phyloP scores from a whole-genome alignment of 2,113 vertebrate genomes.

The Rhea americana region DNA sequence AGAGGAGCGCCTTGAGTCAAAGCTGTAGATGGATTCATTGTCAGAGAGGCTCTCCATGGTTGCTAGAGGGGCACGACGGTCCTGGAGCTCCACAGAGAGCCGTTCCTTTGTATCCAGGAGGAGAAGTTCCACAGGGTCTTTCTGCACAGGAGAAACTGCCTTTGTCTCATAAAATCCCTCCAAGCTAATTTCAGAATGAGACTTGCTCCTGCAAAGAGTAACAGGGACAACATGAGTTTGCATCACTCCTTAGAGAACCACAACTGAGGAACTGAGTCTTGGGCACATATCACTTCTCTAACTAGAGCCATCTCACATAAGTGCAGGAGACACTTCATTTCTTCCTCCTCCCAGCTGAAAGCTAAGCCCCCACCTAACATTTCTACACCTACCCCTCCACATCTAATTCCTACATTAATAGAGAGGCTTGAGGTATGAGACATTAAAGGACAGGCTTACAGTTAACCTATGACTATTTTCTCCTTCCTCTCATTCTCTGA shows the following conservation, averaged over 20 bases:
- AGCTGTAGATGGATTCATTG: slow-evolving; percentile 94
- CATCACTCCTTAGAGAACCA: not conserved
- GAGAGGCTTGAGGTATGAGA: not conserved
- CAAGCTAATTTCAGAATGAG: slow-evolving; percentile 94
- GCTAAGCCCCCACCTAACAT: no score
- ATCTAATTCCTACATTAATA: no score
- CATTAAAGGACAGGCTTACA: not conserved
- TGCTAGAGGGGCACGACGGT: slow-evolving; percentile 92
- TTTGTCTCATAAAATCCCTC: slow-evolving; percentile 95
- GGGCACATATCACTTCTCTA: not conserved
- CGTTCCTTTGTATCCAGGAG: slow-evolving; percentile 92
- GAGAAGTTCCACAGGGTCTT: slow-evolving; percentile 90
- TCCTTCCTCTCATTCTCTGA: not conserved
- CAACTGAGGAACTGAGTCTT: not conserved
- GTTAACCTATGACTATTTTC: not conserved
- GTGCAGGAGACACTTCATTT: accelerated
- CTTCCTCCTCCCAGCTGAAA: not conserved
- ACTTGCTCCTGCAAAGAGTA: slow-evolving; percentile 84
- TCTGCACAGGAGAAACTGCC: slow-evolving; percentile 75
- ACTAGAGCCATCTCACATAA: not conserved
- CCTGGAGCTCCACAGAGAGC: slow-evolving; percentile 89
- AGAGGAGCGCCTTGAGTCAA: slow-evolving; percentile 95
- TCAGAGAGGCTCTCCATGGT: slow-evolving; percentile 98
- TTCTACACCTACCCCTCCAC: no score
- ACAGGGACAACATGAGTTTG: not conserved